Evolutionary conservation across 2,888 invertebrate species (phyloP), one percentile per base, ranked within the genome.

Genomic region (Carabus problematicus): DNA sequence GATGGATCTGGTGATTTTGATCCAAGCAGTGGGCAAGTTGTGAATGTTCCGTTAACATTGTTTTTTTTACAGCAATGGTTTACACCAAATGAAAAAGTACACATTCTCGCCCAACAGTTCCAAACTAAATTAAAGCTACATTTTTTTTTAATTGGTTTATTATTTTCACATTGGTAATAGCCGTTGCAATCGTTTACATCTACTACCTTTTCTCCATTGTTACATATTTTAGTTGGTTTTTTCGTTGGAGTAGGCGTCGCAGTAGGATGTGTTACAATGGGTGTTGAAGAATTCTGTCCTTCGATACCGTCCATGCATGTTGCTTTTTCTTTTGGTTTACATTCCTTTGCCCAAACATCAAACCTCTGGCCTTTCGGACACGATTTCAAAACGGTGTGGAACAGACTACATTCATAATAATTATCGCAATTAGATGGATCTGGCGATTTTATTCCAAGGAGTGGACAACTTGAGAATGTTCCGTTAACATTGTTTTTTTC

Each of bases 101-200:
- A 66, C 7, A 14, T 2, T 47, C 58, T 56, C 43, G 8, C 45
- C n/a, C 40, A 56, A 40, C 18, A 42, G 41, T 66, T 66, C 19
- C 55, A 66, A 39, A 45, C 11, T 18, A 29, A 8, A n/a, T 40
- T 29, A 11, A n/a, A 0, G 0, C 8, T 3, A 29, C 67, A 67
- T 8, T 40, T 39, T 43, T 42, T 18, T n/a, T n/a, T 39, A 19
- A 8, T 6, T 19, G 41, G 41, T 60, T 14, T 54, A 2, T 43
- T 54, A 42, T 60, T 60, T 9, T 47, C 9, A 18, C 67, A 67
- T 60, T 60, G 9, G 14, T 54, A 60, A 54, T 67, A 67, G 12
- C 54, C 1, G 1, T 19, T 60, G 19, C 67, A 67, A 39, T 60
- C 29, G 29, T 60, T 47, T 42, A 54, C 16, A 54, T 67, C 47